A percentile compares a stretch with the other conserved stretches of the same genome.
These are phyloP conservation scores for Numida meleagris DNA, from an alignment of 2,113 vertebrate species.

Conservation along the genomic window DNA sequence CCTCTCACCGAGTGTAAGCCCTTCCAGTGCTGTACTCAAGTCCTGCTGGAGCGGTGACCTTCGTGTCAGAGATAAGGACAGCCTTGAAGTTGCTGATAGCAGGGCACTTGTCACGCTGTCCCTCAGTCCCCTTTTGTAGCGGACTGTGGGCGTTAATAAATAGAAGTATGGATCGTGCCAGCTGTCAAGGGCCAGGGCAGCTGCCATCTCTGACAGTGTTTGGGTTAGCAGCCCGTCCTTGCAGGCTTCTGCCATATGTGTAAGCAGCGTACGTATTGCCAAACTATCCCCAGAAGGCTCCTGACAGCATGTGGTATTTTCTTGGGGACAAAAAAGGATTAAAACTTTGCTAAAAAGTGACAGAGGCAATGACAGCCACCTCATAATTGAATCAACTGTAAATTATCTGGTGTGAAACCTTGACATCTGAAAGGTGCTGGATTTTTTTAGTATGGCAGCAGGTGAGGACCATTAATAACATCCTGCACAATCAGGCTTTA, in stretches of 20 bases:
- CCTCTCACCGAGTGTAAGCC: neutral
- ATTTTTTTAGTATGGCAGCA: neutral
- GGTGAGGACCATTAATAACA: neutral
- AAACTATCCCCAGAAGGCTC: neutral
- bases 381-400: neutral
- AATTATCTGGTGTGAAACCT: neutral
- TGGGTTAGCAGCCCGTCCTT: slow-evolving; percentile 49
- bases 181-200: slow-evolving; percentile 49
- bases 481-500: neutral
- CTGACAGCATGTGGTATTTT: neutral
- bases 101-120: neutral
- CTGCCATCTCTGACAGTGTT: neutral
- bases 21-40: neutral
- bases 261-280: neutral
- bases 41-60: slow-evolving; percentile 23
- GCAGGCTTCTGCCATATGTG: slow-evolving; percentile 8
- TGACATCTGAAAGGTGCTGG: neutral
- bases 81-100: neutral
- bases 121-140: slow-evolving; percentile 35
- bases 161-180: neutral
- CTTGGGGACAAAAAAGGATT: neutral
- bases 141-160: slow-evolving; percentile 43
- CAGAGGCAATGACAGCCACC: neutral
- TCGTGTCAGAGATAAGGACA: slow-evolving; percentile 23
- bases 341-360: neutral